Base-by-base conservation (phyloP, 2,113 vertebrate species). In the Barnardius zonarius region DNA sequence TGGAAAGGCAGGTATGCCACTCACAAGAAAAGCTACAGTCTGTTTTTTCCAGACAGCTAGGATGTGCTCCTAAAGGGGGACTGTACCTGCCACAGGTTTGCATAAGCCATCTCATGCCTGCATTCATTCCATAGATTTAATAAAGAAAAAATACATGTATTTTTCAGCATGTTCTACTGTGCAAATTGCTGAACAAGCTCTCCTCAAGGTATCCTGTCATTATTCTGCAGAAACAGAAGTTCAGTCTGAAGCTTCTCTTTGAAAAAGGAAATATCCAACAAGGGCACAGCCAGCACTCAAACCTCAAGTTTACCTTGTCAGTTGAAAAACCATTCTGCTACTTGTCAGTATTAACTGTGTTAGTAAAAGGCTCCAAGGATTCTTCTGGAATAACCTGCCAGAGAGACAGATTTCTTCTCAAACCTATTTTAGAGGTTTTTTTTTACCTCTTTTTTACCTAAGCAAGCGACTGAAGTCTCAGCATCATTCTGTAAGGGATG, bases 401-500 rank as follows among this genome's bases (percentile, higher is more conserved):
- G n/a, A 81, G 17, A 54, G 33, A 61, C 3, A 49, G 37, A 33
- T 52, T 78, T 86, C 9, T 86, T 74, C 68, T 52, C 37, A 39
- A 59, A 6, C 33, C 37, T 28, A 33, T 7, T 49, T 68, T 15
- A 63, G 28, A 88, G 14, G 8, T 23, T 59, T 55, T 54, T 54
- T 31, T 31, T 55, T 31, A 19, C 54, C 17, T 54, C 7, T 64
- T 72, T 88, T 82, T 66, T n/a, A 82, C 69, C 30, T 73, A n/a
- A 89, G 23, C 66, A 68, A 84, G 48, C 18, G 55, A 64, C 16
- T 31, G 2, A 91, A 88, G 22, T 13, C 43, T 52, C 41, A 27
- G 52, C 2, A 0, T 44, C 51, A 33, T 25, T 46, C 61, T 82
- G 1, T 11, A 52, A 52, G 28, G 27, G n/a, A 83, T 0, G 0